Base-by-base conservation (phyloP, 2,888 invertebrate genomes). In the Eilema caniola region DNA sequence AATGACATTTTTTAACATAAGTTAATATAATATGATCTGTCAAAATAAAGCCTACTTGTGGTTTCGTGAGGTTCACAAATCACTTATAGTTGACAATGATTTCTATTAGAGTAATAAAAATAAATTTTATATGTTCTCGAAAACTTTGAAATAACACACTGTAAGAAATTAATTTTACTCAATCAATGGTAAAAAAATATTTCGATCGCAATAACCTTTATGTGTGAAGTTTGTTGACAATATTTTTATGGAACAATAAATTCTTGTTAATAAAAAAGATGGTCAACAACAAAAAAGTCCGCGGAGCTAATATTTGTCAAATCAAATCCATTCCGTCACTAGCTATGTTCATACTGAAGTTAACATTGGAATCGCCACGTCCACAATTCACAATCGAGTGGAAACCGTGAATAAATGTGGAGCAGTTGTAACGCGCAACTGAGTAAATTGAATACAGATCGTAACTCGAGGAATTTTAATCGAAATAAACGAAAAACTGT, bases 401-500 rank as follows among this genome's bases (percentile, higher is more conserved):
- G 71, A 76, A 72, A 67, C 78, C 73, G 79, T 77, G 78, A 80
- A 80, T 81, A 83, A 87, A 86, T 81, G 81, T 77, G 76, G 77
- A 81, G 86, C 85, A 84, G 82, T 86, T 84, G 81, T 83, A 87
- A 85, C 84, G 81, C 80, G 79, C 81, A 78, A 79, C 82, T 73
- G 80, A 86, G 86, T 85, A 89, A 90, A 90, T 88, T 85, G 86
- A 87, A 88, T 85, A 85, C 88, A 87, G 84, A 85, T 86, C 83
- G 90, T 88, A 85, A 84, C 84, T 83, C 82, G 77, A 77, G 82
- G 86, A 88, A 90, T 88, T 88, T 88, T 89, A 90, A 90, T 90
- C 85, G 88, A 90, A 90, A 88, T 82, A 85, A 83, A 75, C 77
- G 83, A 86, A 89, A 88, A 88, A 88, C 83, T 85, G 85, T 81